Evolutionary conservation across 2,113 vertebrate genomes (phyloP), one percentile per base, ranked within the genome.

Genomic region (Gavialis gangeticus): DNA sequence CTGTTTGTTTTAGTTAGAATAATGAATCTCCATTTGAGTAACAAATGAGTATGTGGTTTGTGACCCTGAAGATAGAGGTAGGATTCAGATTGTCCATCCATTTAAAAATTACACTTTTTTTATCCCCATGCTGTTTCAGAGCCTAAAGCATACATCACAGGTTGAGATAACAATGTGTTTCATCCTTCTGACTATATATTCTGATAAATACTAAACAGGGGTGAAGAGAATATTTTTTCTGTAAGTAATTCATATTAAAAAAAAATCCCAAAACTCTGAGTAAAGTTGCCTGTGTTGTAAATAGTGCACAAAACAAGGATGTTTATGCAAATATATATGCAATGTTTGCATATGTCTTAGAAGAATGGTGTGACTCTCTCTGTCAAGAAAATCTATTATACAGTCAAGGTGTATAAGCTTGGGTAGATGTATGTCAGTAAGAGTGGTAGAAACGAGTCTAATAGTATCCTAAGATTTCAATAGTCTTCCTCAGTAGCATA

Each of bases 21-120:
- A 97, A 95, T 94, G 64, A 95, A 91, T 77, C 58, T 95, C 28
- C 30, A 58, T 94, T 95, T 97, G 67, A 25, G 24, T 82, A 97
- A 93, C 25, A 85, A 91, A 94, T 75, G 78, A 94, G 60, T 78
- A 77, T 92, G 88, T 94, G 16, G 85, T 71, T 95, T 88, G 69
- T 95, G 83, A 86, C 60, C 86, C 87, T 93, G 82, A 96, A 96
- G 91, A 89, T 80, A 76, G 30, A 91, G 34, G 73, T 62, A 71
- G 69, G 85, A 81, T 90, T 80, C 4, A 16, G 82, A 89, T 79
- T 83, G 91, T 67, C 17, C 25, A 60, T 46, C 73, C 2, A 2
- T 91, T 96, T 94, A 75, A 77, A 90, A 97, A 80, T 81, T 79
- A 34, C 59, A 84, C 19, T 46, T 46, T 46, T 82, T 90, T 90